phyloP scores from a whole-genome alignment of 37 sponge, comb jelly and placozoan genomes.

The Diacarnus erythraeanus region DNA sequence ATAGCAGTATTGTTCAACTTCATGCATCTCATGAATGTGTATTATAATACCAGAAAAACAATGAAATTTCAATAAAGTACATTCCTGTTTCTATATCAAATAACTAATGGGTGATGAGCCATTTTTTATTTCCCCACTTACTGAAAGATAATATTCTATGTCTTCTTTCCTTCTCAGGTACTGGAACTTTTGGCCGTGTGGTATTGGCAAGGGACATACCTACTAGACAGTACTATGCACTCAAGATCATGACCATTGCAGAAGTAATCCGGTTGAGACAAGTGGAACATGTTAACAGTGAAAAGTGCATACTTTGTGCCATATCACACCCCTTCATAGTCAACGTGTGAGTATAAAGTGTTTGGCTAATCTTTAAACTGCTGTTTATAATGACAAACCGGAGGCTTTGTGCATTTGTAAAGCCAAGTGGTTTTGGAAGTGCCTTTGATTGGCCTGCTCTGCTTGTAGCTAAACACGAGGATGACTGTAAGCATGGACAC shows the following conservation, averaged over 20 bases:
- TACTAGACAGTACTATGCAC: constrained; percentile 69
- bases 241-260: constrained; percentile 91
- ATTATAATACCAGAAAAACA: too few species aligned
- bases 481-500: too few species aligned
- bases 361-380: too few species aligned
- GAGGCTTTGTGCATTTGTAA: too few species aligned
- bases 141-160: not conserved
- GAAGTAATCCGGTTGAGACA: constrained; percentile 88
- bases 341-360: constrained; percentile 81
- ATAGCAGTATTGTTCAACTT: too few species aligned
- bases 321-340: constrained; percentile 93
- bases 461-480: too few species aligned
- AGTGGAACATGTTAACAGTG: constrained; percentile 91
- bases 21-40: too few species aligned
- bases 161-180: constrained; percentile 57
- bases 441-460: too few species aligned
- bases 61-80: not conserved
- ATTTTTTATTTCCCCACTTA: not conserved
- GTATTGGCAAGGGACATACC: constrained; percentile 68
- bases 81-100: too few species aligned
- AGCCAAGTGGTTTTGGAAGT: too few species aligned
- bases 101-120: too few species aligned
- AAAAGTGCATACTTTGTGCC: constrained; percentile 75
- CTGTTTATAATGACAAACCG: too few species aligned
- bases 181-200: constrained; percentile 95